Evolutionary conservation across 1,140 invertebrate genomes (phyloP).

Genomic region (Cherax quadricarinatus): DNA sequence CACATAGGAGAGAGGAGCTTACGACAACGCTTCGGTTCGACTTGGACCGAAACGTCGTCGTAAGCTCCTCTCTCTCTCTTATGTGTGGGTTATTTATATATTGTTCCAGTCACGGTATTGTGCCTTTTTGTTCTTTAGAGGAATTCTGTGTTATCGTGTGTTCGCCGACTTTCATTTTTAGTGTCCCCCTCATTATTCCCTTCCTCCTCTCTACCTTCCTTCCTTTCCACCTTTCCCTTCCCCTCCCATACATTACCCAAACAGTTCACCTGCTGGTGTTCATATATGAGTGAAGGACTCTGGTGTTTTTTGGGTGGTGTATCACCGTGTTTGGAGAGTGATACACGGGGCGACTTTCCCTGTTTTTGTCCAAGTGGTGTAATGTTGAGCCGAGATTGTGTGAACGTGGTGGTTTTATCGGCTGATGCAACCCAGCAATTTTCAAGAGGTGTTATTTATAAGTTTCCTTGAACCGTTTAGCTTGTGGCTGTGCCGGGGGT

Average conservation of each 20-base stretch:
- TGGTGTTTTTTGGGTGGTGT: not conserved
- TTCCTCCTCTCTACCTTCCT: not conserved
- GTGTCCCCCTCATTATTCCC: too few relatives aligned
- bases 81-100: too few relatives aligned
- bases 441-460: not conserved
- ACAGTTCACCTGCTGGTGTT: not conserved
- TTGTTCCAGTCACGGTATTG: too few relatives aligned
- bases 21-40: too few relatives aligned
- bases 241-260: not conserved
- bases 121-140: too few relatives aligned
- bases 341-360: not conserved
- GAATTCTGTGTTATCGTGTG: too few relatives aligned
- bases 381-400: not conserved
- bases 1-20: too few relatives aligned
- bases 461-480: slow-evolving; percentile 8
- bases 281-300: not conserved
- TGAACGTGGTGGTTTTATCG: not conserved
- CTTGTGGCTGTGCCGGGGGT: not conserved
- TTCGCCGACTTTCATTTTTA: too few relatives aligned
- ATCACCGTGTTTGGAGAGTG: not conserved
- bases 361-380: not conserved
- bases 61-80: too few relatives aligned
- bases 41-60: too few relatives aligned
- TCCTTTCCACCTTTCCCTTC: not conserved
- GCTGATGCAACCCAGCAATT: not conserved